Evolutionary conservation across 2,797 vertebrate genomes (phyloP).

Genomic region (Micrastur ruficollis): DNA sequence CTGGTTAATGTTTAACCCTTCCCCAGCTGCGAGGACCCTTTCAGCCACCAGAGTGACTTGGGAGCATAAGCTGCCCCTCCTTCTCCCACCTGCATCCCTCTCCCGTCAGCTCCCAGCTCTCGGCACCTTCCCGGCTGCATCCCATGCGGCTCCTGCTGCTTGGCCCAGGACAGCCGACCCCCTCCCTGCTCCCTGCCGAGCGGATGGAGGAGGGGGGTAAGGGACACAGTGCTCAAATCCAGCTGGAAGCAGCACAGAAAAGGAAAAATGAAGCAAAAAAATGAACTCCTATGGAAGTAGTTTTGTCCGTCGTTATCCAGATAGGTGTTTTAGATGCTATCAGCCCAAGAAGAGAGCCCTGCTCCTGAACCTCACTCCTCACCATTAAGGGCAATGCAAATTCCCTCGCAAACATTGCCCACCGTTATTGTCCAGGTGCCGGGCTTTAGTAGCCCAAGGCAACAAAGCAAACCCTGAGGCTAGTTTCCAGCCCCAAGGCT

Average conservation of each 20-base stretch:
- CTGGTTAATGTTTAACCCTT: slow-evolving; percentile 77
- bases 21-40: slow-evolving; percentile 29
- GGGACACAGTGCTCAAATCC: not conserved
- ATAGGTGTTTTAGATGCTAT: not conserved
- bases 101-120: not conserved
- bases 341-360: not conserved
- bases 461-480: not conserved
- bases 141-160: not conserved
- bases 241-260: not conserved
- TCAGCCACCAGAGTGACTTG: not conserved
- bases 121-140: not conserved
- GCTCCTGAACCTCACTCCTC: not conserved
- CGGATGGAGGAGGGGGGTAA: not conserved
- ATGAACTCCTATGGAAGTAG: not conserved
- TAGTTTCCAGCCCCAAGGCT: not conserved
- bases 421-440: not conserved
- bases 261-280: not conserved
- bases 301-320: not conserved
- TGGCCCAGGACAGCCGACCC: not conserved
- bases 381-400: not conserved
- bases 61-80: not conserved
- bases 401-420: not conserved
- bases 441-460: not conserved
- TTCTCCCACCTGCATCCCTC: slow-evolving; percentile 31
- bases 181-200: not conserved